Percentiles rank a stretch among this genome's conserved stretches.
Evolutionary conservation across 2,888 invertebrate species (phyloP).

Genomic region (Alcis repandata): DNA sequence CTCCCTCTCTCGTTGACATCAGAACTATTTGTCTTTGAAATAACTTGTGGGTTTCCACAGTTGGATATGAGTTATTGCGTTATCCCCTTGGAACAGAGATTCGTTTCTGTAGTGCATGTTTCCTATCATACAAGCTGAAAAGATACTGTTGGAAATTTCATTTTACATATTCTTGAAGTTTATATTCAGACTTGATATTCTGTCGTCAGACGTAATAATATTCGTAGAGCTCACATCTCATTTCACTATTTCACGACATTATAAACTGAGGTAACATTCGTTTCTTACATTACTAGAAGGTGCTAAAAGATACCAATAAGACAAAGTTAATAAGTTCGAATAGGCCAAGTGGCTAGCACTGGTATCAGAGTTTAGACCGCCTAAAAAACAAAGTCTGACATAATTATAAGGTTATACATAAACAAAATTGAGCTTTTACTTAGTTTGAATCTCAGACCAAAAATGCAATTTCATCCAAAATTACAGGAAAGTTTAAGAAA

Average conservation of each 20-base stretch:
- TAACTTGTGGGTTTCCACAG: slow-evolving; percentile 77
- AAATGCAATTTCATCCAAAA: neutral
- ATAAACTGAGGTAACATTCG: too few relatives aligned
- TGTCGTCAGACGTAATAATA: neutral
- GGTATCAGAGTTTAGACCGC: too few relatives aligned
- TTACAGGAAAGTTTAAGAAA: neutral
- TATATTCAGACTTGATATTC: neutral
- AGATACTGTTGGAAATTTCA: slow-evolving; percentile 6
- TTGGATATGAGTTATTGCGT: slow-evolving; percentile 70
- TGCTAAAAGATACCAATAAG: too few relatives aligned
- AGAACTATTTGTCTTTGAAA: slow-evolving; percentile 82
- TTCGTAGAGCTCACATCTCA: too few relatives aligned
- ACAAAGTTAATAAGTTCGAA: too few relatives aligned
- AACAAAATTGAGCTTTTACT: neutral
- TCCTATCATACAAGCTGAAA: slow-evolving; percentile 26
- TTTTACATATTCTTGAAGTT: slow-evolving; percentile 7
- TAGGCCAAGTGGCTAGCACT: too few relatives aligned
- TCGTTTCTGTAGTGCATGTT: slow-evolving; percentile 48
- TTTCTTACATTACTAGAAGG: too few relatives aligned
- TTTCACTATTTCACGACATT: too few relatives aligned
- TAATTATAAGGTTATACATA: neutral
- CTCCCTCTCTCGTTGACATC: slow-evolving; percentile 69
- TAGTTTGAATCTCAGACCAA: neutral
- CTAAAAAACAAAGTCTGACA: too few relatives aligned
- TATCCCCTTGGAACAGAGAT: slow-evolving; percentile 67